Evolutionary conservation across 2,797 vertebrate genomes (phyloP), one percentile per base, ranked within the genome.

Genomic region (Picus viridis): DNA sequence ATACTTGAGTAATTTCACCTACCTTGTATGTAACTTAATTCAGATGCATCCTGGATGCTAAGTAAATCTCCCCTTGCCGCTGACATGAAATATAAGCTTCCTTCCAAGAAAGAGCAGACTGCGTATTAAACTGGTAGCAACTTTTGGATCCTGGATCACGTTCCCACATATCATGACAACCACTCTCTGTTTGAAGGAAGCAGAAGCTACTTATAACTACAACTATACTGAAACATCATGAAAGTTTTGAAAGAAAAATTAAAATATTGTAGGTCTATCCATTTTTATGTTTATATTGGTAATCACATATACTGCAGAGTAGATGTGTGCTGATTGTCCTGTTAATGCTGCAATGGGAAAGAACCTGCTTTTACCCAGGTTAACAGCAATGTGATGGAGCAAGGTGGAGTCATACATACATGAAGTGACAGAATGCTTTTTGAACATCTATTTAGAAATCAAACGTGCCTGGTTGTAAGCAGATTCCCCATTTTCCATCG

Each of bases 11-110:
- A 95, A 22, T 61, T 54, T 64, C 47, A 96, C 97, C 87, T 96
- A 98, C 98, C 98, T 91, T 89, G 94, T 74, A 99, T 96, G 45
- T 96, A 96, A 53, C 88, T 95, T 89, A 98, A 96, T 69, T 98
- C 98, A 17, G 96, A 81, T 10, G 89, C 88, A 71, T 73, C 96
- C 16, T 97, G 95, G 86, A 99, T 94, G 89, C 99, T 99, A 89
- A 99, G 96, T 93, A 99, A 98, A 94, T 99, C 98, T 30, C 98
- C 99, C 98, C 98, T 96, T 99, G 99, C 95, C 98, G 98, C 18
- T 98, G 98, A 97, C 99, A 99, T 2, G 99, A 98, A 94, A 98
- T 91, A 83, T 98, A 97, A 49, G 99, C 99, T 94, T 98, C 98
- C 10, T 98, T 98, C 99, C 99, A 99, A 86, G 98, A 98, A 93